A percentile compares a stretch with the other conserved stretches of the same genome.
phyloP scores from a whole-genome alignment of 2,113 vertebrate species.

The Muntiacus muntjak region DNA sequence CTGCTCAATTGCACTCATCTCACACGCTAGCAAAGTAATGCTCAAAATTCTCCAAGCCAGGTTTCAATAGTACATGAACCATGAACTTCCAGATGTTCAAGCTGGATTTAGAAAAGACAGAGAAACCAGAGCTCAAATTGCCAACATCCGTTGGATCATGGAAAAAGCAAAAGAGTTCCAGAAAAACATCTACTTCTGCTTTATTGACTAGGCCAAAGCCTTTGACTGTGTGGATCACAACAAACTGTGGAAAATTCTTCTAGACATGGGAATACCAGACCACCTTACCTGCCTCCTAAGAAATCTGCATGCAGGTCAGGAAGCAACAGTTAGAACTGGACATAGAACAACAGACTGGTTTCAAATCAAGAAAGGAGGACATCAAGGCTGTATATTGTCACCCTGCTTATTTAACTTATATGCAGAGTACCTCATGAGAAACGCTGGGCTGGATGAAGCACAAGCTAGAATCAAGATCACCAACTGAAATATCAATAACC shows the following conservation, averaged over 20 bases:
- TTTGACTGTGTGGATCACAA: neutral
- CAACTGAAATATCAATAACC: neutral
- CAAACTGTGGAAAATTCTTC: neutral
- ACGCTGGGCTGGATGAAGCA: neutral
- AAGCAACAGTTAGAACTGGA: neutral
- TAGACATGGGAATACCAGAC: neutral
- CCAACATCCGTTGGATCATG: neutral
- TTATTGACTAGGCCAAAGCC: neutral
- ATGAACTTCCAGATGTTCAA: neutral
- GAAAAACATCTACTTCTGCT: neutral
- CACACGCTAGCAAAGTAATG: neutral
- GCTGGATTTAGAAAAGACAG: neutral
- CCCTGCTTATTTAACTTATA: neutral
- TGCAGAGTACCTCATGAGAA: neutral
- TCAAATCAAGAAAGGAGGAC: neutral
- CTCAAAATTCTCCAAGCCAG: neutral
- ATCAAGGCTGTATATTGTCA: neutral
- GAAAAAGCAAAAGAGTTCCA: neutral
- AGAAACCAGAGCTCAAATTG: neutral
- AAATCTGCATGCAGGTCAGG: neutral
- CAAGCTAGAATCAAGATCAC: neutral
- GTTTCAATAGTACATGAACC: fast-evolving
- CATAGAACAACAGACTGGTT: neutral
- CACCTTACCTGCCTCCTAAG: neutral
- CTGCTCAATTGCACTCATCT: neutral